Percentiles rank a stretch among this genome's conserved stretches.
Evolutionary conservation across 2,113 vertebrate species (phyloP).

Genomic region (Pelmatolapia mariae): DNA sequence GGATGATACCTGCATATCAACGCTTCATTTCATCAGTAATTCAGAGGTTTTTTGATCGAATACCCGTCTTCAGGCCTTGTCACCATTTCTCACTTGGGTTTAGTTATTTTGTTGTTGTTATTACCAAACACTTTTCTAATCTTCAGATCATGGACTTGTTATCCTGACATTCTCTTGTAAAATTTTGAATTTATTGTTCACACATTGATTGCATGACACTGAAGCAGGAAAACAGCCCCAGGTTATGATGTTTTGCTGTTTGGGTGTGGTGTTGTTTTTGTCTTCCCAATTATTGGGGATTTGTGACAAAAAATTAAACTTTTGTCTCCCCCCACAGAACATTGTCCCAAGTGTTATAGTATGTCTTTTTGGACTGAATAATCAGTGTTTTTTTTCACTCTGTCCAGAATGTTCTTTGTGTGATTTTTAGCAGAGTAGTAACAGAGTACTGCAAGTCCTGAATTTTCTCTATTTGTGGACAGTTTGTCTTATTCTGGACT

Average conservation of each 20-base stretch:
- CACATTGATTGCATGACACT: background rate
- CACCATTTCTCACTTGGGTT: background rate
- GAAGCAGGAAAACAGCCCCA: background rate
- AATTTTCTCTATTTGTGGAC: background rate
- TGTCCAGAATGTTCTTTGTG: background rate
- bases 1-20: background rate
- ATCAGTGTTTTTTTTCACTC: fast-evolving
- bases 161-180: background rate
- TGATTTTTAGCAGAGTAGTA: background rate
- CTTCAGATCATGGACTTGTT: background rate
- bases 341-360: background rate
- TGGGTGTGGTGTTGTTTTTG: background rate
- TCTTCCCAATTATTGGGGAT: background rate
- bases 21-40: background rate
- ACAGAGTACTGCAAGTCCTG: background rate
- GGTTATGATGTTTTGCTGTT: background rate
- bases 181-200: background rate
- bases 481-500: background rate
- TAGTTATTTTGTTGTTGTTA: background rate
- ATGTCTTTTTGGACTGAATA: background rate
- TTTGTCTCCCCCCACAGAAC: background rate
- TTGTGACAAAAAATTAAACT: background rate
- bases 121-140: background rate
- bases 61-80: background rate
- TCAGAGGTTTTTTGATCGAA: background rate